Evolutionary conservation across 2,113 vertebrate genomes (phyloP).

Genomic region (human): DNA sequence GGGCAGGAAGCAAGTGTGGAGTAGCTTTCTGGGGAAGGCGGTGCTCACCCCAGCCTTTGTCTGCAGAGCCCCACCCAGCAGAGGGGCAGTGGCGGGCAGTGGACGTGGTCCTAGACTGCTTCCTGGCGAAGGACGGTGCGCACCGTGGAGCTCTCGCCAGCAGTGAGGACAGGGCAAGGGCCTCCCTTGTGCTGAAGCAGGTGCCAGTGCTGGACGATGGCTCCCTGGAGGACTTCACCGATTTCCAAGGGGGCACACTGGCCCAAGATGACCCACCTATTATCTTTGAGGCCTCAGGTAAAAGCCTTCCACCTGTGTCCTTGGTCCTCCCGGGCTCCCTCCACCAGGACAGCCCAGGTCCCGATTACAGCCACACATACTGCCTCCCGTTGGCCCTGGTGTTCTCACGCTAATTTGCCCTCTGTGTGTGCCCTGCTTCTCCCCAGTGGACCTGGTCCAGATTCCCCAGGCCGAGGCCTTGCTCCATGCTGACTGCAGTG

Average conservation of each 20-base stretch:
- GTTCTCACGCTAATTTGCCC: neutral
- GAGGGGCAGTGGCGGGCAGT: conserved; percentile 22
- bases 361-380: neutral
- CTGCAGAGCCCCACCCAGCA: neutral
- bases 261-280: conserved; percentile 76
- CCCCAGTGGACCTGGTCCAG: conserved; percentile 58
- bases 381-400: neutral
- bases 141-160: conserved; percentile 34
- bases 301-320: neutral
- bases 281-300: conserved; percentile 88
- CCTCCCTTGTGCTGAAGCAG: conserved; percentile 86
- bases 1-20: neutral
- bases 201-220: conserved; percentile 77
- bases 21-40: neutral
- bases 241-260: conserved; percentile 80
- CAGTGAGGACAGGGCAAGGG: conserved; percentile 73
- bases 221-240: conserved; percentile 82
- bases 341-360: neutral
- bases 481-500: conserved; percentile 88
- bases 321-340: neutral
- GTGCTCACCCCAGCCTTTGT: neutral
- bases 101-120: conserved; percentile 87
- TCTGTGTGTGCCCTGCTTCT: neutral
- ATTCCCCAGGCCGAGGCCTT: conserved; percentile 83
- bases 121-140: conserved; percentile 78